Conservation (phyloP, 2,888 invertebrate species). For the Vesta saturnalis region DNA sequence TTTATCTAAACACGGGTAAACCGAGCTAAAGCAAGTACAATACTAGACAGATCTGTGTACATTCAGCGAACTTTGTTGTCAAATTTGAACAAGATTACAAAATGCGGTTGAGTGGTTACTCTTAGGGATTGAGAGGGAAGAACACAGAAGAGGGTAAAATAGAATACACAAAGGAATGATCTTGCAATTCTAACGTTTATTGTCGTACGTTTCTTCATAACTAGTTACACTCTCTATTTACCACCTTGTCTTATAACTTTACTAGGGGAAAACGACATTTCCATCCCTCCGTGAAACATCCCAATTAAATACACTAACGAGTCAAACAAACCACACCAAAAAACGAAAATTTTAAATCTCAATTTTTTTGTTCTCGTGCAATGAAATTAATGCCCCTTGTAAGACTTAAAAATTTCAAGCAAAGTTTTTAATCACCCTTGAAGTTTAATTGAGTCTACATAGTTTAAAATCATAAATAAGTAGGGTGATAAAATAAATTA, state of each 20-base stretch:
- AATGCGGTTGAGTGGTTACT: constrained; percentile 42
- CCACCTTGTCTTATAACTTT: constrained; percentile 35
- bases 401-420: constrained; percentile 44
- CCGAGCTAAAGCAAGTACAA: constrained; percentile 10
- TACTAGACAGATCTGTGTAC: constrained; percentile 13
- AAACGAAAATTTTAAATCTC: neutral
- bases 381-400: constrained; percentile 40
- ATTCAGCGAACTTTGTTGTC: constrained; percentile 45
- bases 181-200: constrained; percentile 38
- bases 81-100: constrained; percentile 45
- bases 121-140: constrained; percentile 37
- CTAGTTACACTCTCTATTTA: constrained; percentile 26
- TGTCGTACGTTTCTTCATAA: constrained; percentile 34
- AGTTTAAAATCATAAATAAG: constrained; percentile 48
- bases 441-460: constrained; percentile 53
- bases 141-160: constrained; percentile 39
- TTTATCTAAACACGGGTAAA: constrained; percentile 15
- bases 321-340: neutral
- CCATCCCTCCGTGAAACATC: neutral
- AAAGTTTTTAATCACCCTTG: constrained; percentile 52
- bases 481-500: constrained; percentile 38
- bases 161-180: constrained; percentile 39
- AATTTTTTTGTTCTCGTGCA: neutral
- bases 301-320: neutral
- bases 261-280: constrained; percentile 31